These are phyloP conservation scores for Centropus bengalensis DNA, from an alignment of 2,113 vertebrate genomes.

Conservation along the genomic window DNA sequence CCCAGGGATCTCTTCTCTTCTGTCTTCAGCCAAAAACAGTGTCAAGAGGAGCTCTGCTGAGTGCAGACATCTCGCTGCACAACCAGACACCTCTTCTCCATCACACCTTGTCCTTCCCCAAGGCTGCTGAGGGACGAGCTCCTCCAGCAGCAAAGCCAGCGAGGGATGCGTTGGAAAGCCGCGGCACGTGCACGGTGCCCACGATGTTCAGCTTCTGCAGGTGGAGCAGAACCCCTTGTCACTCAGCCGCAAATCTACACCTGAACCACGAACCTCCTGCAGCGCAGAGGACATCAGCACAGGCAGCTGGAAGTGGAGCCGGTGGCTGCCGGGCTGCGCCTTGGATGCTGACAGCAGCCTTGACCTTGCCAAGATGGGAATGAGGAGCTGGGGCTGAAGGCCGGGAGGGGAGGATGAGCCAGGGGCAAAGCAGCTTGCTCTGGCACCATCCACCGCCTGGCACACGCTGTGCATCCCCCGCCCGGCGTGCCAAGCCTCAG, in stretches of 20 bases:
- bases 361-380: not conserved
- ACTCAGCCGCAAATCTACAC: not conserved
- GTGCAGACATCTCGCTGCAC: not conserved
- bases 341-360: not conserved
- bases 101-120: rapidly evolving
- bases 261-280: not conserved
- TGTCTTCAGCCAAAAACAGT: not conserved
- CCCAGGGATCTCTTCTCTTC: not conserved
- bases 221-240: not conserved
- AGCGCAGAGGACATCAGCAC: not conserved
- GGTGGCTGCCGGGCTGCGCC: no score
- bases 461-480: not conserved
- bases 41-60: not conserved
- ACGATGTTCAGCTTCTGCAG: not conserved
- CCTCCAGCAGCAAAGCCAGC: not conserved
- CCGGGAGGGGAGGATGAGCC: not conserved
- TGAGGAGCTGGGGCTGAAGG: not conserved
- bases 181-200: rapidly evolving
- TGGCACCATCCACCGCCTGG: rapidly evolving
- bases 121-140: not conserved
- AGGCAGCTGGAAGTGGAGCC: not conserved
- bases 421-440: rapidly evolving
- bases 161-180: not conserved
- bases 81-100: not conserved
- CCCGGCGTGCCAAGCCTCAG: rapidly evolving